Percentiles rank a stretch among this genome's conserved stretches.
phyloP scores from a whole-genome alignment of 2,888 invertebrate genomes.

The Rhingia campestris region DNA sequence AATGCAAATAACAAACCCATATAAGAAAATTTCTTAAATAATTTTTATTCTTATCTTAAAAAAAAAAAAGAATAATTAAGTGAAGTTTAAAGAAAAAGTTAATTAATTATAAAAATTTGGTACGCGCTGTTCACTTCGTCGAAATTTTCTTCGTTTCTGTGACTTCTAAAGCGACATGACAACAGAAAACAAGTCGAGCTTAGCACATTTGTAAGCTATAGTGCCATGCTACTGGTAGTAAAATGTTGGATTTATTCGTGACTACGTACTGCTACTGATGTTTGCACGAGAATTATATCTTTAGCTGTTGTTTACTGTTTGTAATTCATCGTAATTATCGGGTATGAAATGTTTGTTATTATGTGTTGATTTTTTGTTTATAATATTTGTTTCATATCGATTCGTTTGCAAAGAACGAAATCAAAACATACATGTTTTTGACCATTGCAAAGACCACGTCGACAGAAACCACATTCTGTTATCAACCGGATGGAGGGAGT shows the following conservation, averaged over 20 bases:
- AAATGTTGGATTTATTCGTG: slow-evolving; percentile 36
- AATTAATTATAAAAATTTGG: neutral
- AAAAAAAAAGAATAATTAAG: slow-evolving; percentile 10
- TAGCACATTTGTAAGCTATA: slow-evolving; percentile 38
- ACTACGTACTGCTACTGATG: slow-evolving; percentile 42
- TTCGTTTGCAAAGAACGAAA: neutral
- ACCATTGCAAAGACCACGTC: slow-evolving; percentile 28
- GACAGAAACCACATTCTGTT: slow-evolving; percentile 29
- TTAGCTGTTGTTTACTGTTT: slow-evolving; percentile 26
- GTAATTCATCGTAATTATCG: slow-evolving; percentile 19
- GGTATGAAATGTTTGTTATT: slow-evolving; percentile 14
- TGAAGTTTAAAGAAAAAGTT: slow-evolving; percentile 12
- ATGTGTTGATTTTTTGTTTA: neutral
- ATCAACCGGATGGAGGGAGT: slow-evolving; percentile 1
- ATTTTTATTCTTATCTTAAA: slow-evolving; percentile 14
- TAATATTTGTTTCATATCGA: too few relatives aligned
- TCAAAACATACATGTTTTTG: neutral
- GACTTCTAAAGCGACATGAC: slow-evolving; percentile 21
- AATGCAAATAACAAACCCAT: neutral
- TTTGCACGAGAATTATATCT: slow-evolving; percentile 10
- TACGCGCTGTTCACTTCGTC: slow-evolving; percentile 9
- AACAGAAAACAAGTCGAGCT: slow-evolving; percentile 35
- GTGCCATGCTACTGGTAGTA: slow-evolving; percentile 31
- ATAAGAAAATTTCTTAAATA: neutral
- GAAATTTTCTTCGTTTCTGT: slow-evolving; percentile 22